Evolutionary conservation across 2,888 invertebrate genomes (phyloP).

Genomic region (Polydrusus cervinus): DNA sequence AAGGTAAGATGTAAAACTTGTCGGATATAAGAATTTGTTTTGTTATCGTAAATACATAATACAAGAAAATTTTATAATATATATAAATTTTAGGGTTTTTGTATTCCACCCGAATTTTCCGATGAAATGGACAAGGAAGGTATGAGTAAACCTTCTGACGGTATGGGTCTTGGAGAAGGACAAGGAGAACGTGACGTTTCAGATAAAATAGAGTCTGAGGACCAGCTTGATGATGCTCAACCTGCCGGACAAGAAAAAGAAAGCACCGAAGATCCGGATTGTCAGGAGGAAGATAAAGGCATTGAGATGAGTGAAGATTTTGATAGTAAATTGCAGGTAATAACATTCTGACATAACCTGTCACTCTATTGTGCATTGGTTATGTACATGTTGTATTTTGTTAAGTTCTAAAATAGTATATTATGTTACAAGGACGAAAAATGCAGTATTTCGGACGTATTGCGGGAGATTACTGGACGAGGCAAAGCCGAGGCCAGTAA

Average conservation of each 20-base stretch:
- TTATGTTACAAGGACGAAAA: no score
- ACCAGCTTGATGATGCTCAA: conserved; percentile 93
- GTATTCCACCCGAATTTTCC: conserved; percentile 89
- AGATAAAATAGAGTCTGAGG: conserved; percentile 90
- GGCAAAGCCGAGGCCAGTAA: no score
- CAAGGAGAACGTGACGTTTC: conserved; percentile 94
- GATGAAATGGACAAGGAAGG: conserved; percentile 79
- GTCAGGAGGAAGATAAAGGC: conserved; percentile 92
- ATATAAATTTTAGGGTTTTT: conserved; percentile 85
- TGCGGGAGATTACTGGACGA: no score
- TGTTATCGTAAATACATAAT: no score
- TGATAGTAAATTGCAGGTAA: conserved; percentile 86
- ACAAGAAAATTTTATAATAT: no score
- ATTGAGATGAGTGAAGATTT: conserved; percentile 98
- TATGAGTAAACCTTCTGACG: conserved; percentile 74
- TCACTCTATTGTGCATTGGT: no score
- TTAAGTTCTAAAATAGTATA: no score
- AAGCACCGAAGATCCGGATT: conserved; percentile 80
- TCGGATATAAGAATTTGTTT: not conserved
- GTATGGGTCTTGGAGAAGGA: conserved; percentile 94
- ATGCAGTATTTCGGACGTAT: no score
- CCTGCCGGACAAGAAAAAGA: conserved; percentile 85
- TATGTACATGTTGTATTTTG: no score
- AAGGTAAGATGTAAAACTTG: conserved; percentile 73
- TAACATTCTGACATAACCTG: conserved; percentile 37